Percentiles rank a stretch among this genome's conserved stretches.
Conservation (phyloP, 2,113 vertebrate species). For the Dicerorhinus sumatrensis region DNA sequence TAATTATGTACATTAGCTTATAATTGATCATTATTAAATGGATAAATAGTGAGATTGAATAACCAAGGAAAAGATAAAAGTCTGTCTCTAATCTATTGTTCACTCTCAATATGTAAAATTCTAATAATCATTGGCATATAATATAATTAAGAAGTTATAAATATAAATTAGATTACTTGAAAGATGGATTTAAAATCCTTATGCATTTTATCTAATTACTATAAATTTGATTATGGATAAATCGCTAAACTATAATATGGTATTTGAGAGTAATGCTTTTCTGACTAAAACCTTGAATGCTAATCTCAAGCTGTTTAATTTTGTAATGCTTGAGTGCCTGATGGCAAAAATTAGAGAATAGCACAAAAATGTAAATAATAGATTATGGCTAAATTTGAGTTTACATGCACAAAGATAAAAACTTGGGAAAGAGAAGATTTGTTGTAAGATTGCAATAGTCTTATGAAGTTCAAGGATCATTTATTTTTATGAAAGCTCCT, state of each 20-base stretch:
- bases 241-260: slow-evolving; percentile 67
- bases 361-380: slow-evolving; percentile 54
- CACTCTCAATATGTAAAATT: slow-evolving; percentile 62
- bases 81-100: slow-evolving; percentile 73
- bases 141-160: slow-evolving; percentile 80
- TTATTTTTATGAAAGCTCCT: neutral
- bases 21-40: slow-evolving; percentile 82
- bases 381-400: neutral
- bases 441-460: neutral
- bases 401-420: neutral
- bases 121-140: slow-evolving; percentile 71
- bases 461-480: neutral
- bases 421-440: neutral
- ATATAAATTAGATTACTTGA: slow-evolving; percentile 80
- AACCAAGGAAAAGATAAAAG: slow-evolving; percentile 77
- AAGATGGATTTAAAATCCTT: slow-evolving; percentile 69
- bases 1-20: slow-evolving; percentile 78
- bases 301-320: slow-evolving; percentile 62
- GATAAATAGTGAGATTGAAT: slow-evolving; percentile 79
- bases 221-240: slow-evolving; percentile 80
- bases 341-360: slow-evolving; percentile 10
- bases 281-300: slow-evolving; percentile 30
- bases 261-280: slow-evolving; percentile 53
- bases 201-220: slow-evolving; percentile 73
- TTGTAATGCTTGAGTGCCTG: neutral